phyloP scores from a whole-genome alignment of 1,140 invertebrate genomes.

The Neodiprion virginianus region DNA sequence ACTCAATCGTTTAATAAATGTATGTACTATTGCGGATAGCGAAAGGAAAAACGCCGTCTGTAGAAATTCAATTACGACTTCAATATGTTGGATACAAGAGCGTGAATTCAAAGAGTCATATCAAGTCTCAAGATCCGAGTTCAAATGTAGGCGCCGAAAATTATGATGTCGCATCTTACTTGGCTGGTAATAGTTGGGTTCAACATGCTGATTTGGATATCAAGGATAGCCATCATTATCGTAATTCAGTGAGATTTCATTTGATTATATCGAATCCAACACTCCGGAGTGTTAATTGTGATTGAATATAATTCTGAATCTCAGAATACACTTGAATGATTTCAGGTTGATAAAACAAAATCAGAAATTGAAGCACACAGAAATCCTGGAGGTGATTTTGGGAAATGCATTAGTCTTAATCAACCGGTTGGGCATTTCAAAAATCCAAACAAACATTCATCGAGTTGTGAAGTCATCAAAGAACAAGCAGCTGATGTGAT shows the following conservation, averaged over 20 bases:
- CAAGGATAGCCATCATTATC: neutral
- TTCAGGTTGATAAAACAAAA: slow-evolving; percentile 24
- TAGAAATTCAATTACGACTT: slow-evolving; percentile 39
- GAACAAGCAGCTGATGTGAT: slow-evolving; percentile 15
- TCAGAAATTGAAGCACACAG: slow-evolving; percentile 39
- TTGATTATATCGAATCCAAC: neutral
- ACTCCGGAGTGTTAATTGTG: neutral
- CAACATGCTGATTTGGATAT: neutral
- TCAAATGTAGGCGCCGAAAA: neutral
- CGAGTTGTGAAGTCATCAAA: slow-evolving; percentile 22
- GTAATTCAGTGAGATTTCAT: neutral
- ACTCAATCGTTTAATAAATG: neutral
- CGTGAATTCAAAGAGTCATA: neutral
- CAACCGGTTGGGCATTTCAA: slow-evolving; percentile 22
- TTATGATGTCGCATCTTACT: neutral
- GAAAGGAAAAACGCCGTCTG: slow-evolving; percentile 2
- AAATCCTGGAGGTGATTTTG: slow-evolving; percentile 45
- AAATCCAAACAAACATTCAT: slow-evolving; percentile 26
- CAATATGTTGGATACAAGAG: slow-evolving; percentile 40
- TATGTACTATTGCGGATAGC: neutral
- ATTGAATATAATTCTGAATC: neutral
- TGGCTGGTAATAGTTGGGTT: neutral
- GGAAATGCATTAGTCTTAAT: slow-evolving; percentile 23
- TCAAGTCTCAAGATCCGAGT: neutral
- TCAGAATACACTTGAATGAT: neutral